These are phyloP conservation scores for Erinaceus europaeus DNA, from an alignment of 2,113 vertebrate genomes.

Conservation along the genomic window DNA sequence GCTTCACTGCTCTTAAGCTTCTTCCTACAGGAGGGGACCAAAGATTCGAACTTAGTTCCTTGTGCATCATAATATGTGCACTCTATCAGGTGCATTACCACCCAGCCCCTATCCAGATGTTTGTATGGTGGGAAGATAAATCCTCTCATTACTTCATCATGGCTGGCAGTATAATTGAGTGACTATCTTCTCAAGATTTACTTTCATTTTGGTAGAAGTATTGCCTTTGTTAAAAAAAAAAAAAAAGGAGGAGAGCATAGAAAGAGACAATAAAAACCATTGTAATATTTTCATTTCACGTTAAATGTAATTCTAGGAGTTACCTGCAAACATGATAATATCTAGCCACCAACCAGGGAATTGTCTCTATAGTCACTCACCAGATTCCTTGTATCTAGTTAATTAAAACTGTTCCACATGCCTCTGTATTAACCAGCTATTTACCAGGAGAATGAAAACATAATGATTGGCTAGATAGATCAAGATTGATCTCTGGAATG, in stretches of 20 bases:
- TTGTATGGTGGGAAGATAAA: not conserved
- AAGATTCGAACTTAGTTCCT: too few relatives aligned
- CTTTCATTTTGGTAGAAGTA: not conserved
- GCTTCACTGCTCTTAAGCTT: too few relatives aligned
- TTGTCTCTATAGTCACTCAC: not conserved
- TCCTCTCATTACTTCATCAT: not conserved
- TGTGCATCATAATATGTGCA: too few relatives aligned
- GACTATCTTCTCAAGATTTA: not conserved
- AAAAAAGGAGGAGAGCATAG: not conserved
- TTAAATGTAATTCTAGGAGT: not conserved
- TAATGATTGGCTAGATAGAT: not conserved
- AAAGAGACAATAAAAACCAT: slow-evolving; percentile 14
- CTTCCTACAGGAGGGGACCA: too few relatives aligned
- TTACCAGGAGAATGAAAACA: slow-evolving; percentile 17
- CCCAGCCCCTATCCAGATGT: not conserved
- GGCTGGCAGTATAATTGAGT: not conserved
- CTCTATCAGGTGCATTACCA: too few relatives aligned
- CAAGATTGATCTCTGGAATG: not conserved
- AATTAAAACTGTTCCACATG: not conserved
- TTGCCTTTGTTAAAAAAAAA: not conserved
- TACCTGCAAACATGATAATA: not conserved
- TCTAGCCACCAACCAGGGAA: not conserved
- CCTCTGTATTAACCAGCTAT: not conserved
- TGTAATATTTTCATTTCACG: not conserved
- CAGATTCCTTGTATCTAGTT: slow-evolving; percentile 22